Evolutionary conservation across 2,113 vertebrate species (phyloP).

Genomic region (Tachycineta bicolor): DNA sequence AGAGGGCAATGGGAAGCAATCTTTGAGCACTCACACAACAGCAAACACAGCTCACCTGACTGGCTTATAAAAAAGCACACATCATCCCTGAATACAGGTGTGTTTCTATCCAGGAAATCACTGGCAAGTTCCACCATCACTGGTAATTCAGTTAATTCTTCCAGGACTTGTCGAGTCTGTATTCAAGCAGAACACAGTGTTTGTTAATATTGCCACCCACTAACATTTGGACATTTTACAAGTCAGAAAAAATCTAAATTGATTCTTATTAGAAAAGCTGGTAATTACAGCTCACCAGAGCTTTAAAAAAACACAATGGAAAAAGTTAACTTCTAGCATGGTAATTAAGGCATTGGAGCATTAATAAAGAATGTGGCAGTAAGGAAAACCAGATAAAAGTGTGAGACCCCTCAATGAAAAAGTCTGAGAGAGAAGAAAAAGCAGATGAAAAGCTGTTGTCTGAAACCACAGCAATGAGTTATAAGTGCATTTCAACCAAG

Average conservation of each 20-base stretch:
- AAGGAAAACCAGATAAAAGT: not conserved
- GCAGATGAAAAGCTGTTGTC: not conserved
- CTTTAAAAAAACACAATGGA: not conserved
- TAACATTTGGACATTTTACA: not conserved
- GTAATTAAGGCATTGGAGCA: not conserved
- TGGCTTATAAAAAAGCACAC: slow-evolving; percentile 98
- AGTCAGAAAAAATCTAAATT: not conserved
- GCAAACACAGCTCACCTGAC: slow-evolving; percentile 81
- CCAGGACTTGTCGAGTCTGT: slow-evolving; percentile 92
- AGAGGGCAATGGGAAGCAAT: not conserved
- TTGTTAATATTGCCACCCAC: not conserved
- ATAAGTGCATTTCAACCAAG: not conserved
- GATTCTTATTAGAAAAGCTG: not conserved
- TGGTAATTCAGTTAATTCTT: slow-evolving; percentile 93
- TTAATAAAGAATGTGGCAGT: not conserved
- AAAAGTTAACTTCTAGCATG: not conserved
- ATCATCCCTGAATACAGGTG: slow-evolving; percentile 94
- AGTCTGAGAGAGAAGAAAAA: not conserved
- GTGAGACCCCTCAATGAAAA: not conserved
- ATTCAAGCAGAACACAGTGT: not conserved
- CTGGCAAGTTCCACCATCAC: slow-evolving; percentile 98
- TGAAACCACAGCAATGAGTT: not conserved
- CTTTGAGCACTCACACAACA: not conserved
- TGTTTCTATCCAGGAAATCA: slow-evolving; percentile 95
- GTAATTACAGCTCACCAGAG: not conserved